Evolutionary conservation across 1,140 invertebrate genomes (phyloP).

Genomic region (Chlorops oryzae): DNA sequence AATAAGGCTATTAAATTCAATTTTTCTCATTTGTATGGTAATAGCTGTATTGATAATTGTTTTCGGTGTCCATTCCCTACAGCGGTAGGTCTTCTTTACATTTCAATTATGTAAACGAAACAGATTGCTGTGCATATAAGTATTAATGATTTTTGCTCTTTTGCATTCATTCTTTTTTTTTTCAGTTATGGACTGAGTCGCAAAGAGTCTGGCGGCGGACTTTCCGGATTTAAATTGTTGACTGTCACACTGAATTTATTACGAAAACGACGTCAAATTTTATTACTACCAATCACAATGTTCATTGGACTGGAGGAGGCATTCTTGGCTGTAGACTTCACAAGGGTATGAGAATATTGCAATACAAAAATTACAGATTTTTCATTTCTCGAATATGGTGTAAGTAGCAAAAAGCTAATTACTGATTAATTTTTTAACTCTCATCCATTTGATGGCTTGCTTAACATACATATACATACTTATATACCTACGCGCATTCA

Average conservation of each 20-base stretch:
- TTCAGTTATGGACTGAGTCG: constrained; percentile 38
- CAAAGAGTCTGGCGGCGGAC: constrained; percentile 33
- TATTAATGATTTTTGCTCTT: neutral
- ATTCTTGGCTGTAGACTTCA: constrained; percentile 85
- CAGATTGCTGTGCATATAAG: neutral
- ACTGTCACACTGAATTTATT: constrained; percentile 72
- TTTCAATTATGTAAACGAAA: neutral
- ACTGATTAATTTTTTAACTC: too few relatives aligned
- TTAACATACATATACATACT: too few relatives aligned
- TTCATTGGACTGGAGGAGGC: constrained; percentile 92
- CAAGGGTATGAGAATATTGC: too few relatives aligned
- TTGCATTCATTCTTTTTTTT: neutral
- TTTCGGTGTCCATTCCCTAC: constrained; percentile 73
- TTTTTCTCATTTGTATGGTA: constrained; percentile 76
- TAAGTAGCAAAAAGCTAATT: too few relatives aligned
- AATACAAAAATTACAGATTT: too few relatives aligned
- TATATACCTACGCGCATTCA: too few relatives aligned
- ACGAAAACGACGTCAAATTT: constrained; percentile 68
- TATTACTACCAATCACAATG: constrained; percentile 86
- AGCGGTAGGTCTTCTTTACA: constrained; percentile 54
- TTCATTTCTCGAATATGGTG: too few relatives aligned
- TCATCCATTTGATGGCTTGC: too few relatives aligned
- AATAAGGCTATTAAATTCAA: constrained; percentile 71
- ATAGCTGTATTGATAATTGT: constrained; percentile 69
- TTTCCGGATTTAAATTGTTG: constrained; percentile 60